Conservation (phyloP, 2,113 vertebrate genomes). For the Sturnus vulgaris region DNA sequence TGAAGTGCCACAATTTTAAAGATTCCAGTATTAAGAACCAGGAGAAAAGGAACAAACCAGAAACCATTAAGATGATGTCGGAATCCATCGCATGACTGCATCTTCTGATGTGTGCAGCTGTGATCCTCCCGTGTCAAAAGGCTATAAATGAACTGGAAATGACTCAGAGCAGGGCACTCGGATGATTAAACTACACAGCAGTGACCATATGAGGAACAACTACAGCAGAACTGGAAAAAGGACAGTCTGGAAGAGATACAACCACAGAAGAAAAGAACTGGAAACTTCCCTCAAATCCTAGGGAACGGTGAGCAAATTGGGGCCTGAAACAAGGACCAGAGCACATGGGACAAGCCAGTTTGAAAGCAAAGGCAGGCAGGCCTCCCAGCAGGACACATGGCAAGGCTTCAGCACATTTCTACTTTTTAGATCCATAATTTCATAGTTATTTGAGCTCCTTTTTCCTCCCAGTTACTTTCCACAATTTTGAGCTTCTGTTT, state of each 20-base stretch:
- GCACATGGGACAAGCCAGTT: not conserved
- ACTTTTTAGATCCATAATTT: not conserved
- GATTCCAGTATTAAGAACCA: not conserved
- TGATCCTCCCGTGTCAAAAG: not conserved
- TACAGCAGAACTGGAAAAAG: not conserved
- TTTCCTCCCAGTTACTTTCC: not conserved
- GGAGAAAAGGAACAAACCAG: not conserved
- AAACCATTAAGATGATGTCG: not conserved
- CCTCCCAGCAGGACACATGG: not conserved
- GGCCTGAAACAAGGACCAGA: not conserved
- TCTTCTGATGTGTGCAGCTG: not conserved
- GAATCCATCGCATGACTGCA: not conserved
- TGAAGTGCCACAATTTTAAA: not conserved
- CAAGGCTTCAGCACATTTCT: not conserved
- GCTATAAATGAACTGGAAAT: not conserved
- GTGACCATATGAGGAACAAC: not conserved
- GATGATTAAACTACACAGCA: not conserved
- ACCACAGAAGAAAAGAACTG: not conserved
- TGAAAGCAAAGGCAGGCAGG: not conserved
- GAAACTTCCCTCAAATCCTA: not conserved
- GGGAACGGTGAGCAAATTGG: not conserved
- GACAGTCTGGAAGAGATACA: not conserved
- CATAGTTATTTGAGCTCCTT: not conserved
- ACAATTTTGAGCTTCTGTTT: not conserved
- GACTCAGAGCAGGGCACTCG: not conserved